Percentiles rank a stretch among this genome's conserved stretches.
phyloP scores from a whole-genome alignment of 1,140 invertebrate species.

The Drosophila insularis region DNA sequence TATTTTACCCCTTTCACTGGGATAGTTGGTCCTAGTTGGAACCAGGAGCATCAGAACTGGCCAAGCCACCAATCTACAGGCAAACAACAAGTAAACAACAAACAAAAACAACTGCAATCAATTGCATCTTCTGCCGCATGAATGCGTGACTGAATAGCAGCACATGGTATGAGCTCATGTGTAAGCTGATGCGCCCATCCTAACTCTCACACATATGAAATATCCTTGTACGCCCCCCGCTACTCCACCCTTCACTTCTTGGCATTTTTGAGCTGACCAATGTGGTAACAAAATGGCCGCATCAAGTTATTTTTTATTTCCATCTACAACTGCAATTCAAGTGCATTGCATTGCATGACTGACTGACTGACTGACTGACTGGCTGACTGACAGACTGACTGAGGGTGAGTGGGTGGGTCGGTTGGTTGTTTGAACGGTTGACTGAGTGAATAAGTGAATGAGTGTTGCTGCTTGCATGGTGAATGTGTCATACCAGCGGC shows the following conservation, averaged over 20 bases:
- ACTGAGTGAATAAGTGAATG: conserved; percentile 29
- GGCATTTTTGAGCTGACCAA: conserved; percentile 27
- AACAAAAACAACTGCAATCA: conserved; percentile 69
- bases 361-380: conserved; percentile 25
- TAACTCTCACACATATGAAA: not conserved
- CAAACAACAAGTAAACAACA: conserved; percentile 37
- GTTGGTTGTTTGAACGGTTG: not conserved
- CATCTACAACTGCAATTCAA: conserved; percentile 51
- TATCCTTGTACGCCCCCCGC: not conserved
- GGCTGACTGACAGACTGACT: conserved; percentile 28
- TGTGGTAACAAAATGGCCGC: conserved; percentile 62
- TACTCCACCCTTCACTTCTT: not conserved
- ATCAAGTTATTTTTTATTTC: conserved; percentile 53
- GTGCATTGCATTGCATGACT: conserved; percentile 52
- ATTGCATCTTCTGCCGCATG: conserved; percentile 75
- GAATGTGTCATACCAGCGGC: conserved; percentile 27
- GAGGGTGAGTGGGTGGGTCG: conserved; percentile 7
- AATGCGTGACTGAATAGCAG: conserved; percentile 61
- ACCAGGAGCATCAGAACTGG: conserved; percentile 10
- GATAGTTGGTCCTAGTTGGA: not conserved
- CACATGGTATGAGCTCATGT: conserved; percentile 48
- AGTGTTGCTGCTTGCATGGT: conserved; percentile 13
- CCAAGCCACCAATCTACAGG: conserved; percentile 24
- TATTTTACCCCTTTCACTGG: conserved; percentile 2
- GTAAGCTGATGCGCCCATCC: conserved; percentile 2